Conservation (phyloP, 2,888 invertebrate genomes). For the Aspidiotus rigidus region DNA sequence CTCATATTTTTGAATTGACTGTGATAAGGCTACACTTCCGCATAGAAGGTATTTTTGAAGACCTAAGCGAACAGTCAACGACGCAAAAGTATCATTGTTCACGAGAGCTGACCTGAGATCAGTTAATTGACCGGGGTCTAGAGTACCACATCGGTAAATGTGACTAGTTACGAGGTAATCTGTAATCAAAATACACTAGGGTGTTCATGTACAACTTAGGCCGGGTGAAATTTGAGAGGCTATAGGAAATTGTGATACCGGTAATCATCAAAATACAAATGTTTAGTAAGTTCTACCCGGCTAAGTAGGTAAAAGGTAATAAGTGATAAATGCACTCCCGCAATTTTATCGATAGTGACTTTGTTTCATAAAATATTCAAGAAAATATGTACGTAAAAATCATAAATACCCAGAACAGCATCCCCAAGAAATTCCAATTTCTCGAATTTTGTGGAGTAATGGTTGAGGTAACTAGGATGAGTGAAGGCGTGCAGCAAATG, state of each 20-base stretch:
- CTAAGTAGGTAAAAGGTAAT: no score
- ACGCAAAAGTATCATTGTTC: constrained; percentile 91
- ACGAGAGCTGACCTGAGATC: constrained; percentile 91
- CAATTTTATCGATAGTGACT: no score
- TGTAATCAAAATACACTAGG: constrained; percentile 36
- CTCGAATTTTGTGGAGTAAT: constrained; percentile 73
- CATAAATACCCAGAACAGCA: constrained; percentile 58
- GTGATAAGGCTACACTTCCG: no score
- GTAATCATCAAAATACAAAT: no score
- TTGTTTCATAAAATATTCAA: no score
- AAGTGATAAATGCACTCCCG: no score
- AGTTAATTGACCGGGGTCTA: constrained; percentile 79
- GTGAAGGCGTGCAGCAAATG: constrained; percentile 84
- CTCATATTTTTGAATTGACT: no score
- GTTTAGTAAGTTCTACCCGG: no score
- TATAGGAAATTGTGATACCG: no score
- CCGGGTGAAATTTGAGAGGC: no score
- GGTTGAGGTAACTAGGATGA: constrained; percentile 66
- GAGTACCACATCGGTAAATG: constrained; percentile 64
- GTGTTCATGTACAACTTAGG: no score
- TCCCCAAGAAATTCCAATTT: constrained; percentile 84
- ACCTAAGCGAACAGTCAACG: constrained; percentile 74
- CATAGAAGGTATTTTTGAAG: constrained; percentile 55
- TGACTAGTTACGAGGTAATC: constrained; percentile 82
- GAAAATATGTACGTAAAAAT: no score